Evolutionary conservation across 2,113 vertebrate species (phyloP).

Genomic region (Cololabis saira): DNA sequence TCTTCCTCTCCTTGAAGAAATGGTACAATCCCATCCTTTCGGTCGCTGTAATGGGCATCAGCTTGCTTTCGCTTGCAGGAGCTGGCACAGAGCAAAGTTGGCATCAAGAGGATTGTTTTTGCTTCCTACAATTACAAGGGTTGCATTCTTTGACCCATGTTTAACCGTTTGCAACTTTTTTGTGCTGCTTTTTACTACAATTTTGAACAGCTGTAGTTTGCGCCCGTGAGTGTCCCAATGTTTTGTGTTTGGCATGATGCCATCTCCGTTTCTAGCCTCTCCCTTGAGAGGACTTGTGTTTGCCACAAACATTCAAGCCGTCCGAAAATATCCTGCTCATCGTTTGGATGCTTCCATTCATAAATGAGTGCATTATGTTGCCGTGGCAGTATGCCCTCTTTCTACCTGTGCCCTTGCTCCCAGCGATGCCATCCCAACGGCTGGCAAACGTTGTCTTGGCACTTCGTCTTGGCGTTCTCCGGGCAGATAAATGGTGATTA

Average conservation of each 20-base stretch:
- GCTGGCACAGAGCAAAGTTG: slow-evolving; percentile 58
- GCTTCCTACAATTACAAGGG: slow-evolving; percentile 10
- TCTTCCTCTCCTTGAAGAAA: slow-evolving; percentile 36
- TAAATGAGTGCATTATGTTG: slow-evolving; percentile 55
- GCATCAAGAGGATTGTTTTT: slow-evolving; percentile 46
- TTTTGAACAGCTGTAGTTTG: slow-evolving; percentile 40
- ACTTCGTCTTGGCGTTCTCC: slow-evolving; percentile 67
- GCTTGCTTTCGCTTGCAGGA: slow-evolving; percentile 36
- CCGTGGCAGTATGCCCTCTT: slow-evolving; percentile 73
- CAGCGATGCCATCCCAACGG: slow-evolving; percentile 67
- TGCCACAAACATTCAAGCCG: slow-evolving; percentile 54
- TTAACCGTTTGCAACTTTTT: slow-evolving; percentile 42
- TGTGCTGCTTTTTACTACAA: slow-evolving; percentile 15
- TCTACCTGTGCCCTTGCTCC: slow-evolving; percentile 49
- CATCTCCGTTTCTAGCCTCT: slow-evolving; percentile 58
- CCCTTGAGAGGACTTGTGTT: slow-evolving; percentile 66
- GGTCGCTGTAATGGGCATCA: slow-evolving; percentile 29
- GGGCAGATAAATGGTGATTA: slow-evolving; percentile 62
- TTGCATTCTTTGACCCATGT: slow-evolving; percentile 25
- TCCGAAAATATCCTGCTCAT: slow-evolving; percentile 57
- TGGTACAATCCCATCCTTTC: slow-evolving; percentile 27
- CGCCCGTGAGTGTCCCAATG: slow-evolving; percentile 23
- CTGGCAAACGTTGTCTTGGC: slow-evolving; percentile 66
- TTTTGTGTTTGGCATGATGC: slow-evolving; percentile 71
- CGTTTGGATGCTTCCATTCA: slow-evolving; percentile 59